These are phyloP conservation scores for Corythoichthys haematopterus DNA, from an alignment of 2,113 vertebrate genomes.

Conservation along the genomic window DNA sequence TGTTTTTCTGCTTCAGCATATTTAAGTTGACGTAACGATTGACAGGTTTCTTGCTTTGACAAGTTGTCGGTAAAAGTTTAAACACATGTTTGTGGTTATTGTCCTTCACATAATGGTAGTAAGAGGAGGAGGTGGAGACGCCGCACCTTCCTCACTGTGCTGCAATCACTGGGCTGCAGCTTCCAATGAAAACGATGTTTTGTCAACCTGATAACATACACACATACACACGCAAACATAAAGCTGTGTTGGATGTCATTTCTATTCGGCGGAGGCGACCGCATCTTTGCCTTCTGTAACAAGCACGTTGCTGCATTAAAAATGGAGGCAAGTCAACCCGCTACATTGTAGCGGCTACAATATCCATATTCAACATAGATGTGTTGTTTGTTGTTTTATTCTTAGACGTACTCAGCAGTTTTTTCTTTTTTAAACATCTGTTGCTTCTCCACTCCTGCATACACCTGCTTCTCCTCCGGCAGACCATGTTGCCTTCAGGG, in stretches of 20 bases:
- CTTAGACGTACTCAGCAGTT: constrained; percentile 30
- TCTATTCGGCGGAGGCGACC: neutral
- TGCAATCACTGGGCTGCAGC: constrained; percentile 1
- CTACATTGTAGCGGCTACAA: neutral
- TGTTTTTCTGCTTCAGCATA: neutral
- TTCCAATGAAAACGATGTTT: constrained; percentile 1
- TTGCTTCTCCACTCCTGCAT: constrained; percentile 21
- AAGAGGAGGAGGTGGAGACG: neutral
- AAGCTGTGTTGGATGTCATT: neutral
- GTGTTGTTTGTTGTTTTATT: constrained; percentile 24
- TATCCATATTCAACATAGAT: constrained; percentile 15
- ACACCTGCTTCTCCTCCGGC: constrained; percentile 22
- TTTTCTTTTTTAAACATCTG: neutral
- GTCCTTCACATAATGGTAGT: neutral
- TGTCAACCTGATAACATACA: neutral
- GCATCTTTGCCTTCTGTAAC: constrained; percentile 12
- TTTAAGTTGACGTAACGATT: neutral
- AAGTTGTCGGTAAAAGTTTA: neutral
- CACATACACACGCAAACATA: neutral
- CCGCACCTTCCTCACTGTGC: neutral
- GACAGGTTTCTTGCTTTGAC: neutral
- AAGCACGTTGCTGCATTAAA: constrained; percentile 6
- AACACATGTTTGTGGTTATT: neutral
- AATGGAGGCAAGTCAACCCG: constrained; percentile 5
- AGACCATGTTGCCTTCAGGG: constrained; percentile 28